Conservation (phyloP, 2,888 invertebrate genomes). For the Acleris cristana region DNA sequence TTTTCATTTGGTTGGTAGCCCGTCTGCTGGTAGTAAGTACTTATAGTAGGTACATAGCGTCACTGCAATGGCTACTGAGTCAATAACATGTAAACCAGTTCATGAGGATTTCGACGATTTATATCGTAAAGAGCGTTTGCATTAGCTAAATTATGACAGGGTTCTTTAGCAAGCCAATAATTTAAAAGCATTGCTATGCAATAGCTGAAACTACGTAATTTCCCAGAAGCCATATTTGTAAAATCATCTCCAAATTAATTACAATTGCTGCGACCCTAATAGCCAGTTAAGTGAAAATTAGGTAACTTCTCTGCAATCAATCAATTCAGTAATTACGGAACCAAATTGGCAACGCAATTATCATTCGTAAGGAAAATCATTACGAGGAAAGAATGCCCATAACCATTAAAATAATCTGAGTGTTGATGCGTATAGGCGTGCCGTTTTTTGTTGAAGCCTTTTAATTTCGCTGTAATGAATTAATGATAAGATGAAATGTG, state of each 20-base stretch:
- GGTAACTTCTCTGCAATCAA: slow-evolving; percentile 28
- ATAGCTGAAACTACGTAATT: not conserved
- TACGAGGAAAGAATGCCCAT: slow-evolving; percentile 29
- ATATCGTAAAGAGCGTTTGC: too few species aligned
- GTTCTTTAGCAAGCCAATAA: too few species aligned
- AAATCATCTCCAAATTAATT: slow-evolving; percentile 8
- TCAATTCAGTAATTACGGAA: slow-evolving; percentile 28
- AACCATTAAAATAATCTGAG: slow-evolving; percentile 33
- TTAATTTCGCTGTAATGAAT: slow-evolving; percentile 31
- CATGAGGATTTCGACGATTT: too few species aligned
- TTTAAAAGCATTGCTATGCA: not conserved
- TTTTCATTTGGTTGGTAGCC: too few species aligned
- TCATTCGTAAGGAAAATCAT: slow-evolving; percentile 34
- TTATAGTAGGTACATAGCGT: too few species aligned
- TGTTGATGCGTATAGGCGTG: slow-evolving; percentile 21
- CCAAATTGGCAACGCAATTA: slow-evolving; percentile 32
- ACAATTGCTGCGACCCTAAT: slow-evolving; percentile 20
- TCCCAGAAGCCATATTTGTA: not conserved
- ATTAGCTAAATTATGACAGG: too few species aligned
- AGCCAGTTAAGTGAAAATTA: slow-evolving; percentile 14
- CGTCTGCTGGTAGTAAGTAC: too few species aligned
- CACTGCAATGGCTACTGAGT: too few species aligned
- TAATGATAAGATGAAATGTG: slow-evolving; percentile 23
- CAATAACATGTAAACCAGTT: too few species aligned
- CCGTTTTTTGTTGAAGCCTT: slow-evolving; percentile 18